Base-by-base conservation (phyloP, 2,888 invertebrate species). In the Leistus spinibarbis region DNA sequence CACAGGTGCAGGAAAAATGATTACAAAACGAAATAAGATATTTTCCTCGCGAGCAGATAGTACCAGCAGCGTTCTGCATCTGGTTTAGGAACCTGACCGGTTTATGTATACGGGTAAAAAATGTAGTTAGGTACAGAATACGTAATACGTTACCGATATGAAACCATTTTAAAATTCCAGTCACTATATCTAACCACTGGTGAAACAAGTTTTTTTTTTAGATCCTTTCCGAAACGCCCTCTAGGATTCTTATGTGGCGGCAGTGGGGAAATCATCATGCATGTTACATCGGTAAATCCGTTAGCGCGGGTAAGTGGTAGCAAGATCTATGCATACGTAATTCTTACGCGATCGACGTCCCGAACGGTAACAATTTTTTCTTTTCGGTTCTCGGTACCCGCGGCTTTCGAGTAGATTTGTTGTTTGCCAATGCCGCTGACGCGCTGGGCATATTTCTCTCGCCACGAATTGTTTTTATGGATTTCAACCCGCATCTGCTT, bases 311-410 rank as follows among this genome's bases (percentile, higher is more conserved):
- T 67, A 73, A 73, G 67, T 60, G 60, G 40, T 57, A 20, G 54
- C 24, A 19, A 73, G 73, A 73, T 67, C 73, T 73, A 73, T 73
- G 73, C 73, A 73, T 73, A 73, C 73, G 73, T 73, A 73, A 73
- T 73, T 67, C 73, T 62, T 62, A 16, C 54, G 22, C 64, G 23
- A 64, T 27, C 24, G 24, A 64, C 64, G 24, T 23, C 64, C 64
- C 53, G 71, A 71, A 64, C 71, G 71, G 56, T 9, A 27, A 22
- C 13, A 23, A 20, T 23, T 70, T 70, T 70, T 71, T 71, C 62
- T 62, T 13, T n/a, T n/a, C n/a, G n/a, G n/a, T n/a, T n/a, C n/a
- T n/a, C 40, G 40, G 40, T 40, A 40, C 40, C 40, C 13, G 13
- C 7, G n/a, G n/a, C n/a, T n/a, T n/a, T 13, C 40, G 40, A 16